Evolutionary conservation across 2,797 vertebrate species (phyloP).

Genomic region (Crypturellus tataupa): DNA sequence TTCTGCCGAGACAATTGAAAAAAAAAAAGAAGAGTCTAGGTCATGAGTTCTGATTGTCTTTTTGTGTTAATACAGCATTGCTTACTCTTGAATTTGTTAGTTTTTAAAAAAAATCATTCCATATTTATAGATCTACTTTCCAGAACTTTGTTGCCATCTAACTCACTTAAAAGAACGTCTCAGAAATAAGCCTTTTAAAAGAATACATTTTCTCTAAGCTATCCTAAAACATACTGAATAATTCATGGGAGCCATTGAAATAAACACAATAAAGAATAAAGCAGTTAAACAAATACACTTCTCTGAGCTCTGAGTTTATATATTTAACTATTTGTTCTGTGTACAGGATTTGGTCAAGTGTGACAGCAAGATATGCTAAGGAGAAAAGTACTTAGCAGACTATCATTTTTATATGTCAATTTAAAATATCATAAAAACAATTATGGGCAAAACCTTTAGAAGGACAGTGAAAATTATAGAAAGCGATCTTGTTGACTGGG

Average conservation of each 20-base stretch:
- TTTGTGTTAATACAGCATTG: constrained; percentile 18
- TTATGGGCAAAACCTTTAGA: not conserved
- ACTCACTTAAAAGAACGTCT: constrained; percentile 75
- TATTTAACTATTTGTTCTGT: constrained; percentile 44
- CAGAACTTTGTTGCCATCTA: constrained; percentile 68
- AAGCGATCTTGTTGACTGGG: not conserved
- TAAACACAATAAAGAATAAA: constrained; percentile 76
- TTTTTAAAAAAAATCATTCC: not conserved
- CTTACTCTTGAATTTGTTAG: constrained; percentile 35
- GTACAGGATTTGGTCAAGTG: not conserved
- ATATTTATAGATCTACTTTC: constrained; percentile 70
- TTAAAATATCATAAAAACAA: not conserved
- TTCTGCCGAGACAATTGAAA: constrained; percentile 73
- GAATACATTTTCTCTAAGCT: constrained; percentile 69
- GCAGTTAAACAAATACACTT: constrained; percentile 65
- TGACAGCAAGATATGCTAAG: not conserved
- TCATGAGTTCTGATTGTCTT: constrained; percentile 51
- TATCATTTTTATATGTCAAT: not conserved
- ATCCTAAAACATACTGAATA: constrained; percentile 74
- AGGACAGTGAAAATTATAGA: not conserved
- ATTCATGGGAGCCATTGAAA: constrained; percentile 75
- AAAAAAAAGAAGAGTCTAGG: constrained; percentile 19
- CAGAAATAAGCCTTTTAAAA: constrained; percentile 75
- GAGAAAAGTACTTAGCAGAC: accelerated
- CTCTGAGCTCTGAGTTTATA: constrained; percentile 38